Evolutionary conservation across 2,797 vertebrate species (phyloP).

Genomic region (Dermochelys coriacea): DNA sequence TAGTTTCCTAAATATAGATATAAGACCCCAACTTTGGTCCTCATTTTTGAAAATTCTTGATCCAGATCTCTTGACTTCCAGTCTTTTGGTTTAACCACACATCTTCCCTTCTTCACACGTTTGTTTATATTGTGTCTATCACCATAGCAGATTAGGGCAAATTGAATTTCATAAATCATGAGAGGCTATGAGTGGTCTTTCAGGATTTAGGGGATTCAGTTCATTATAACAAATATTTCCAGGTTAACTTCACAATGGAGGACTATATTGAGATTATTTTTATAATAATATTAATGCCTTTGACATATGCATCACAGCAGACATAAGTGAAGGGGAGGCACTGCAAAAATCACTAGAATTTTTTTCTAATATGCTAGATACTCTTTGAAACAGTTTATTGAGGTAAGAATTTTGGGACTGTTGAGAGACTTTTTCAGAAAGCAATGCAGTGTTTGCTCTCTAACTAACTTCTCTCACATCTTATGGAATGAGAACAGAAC

Average conservation of each 20-base stretch:
- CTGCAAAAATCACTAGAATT: not conserved
- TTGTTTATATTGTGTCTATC: constrained; percentile 62
- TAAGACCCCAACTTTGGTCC: not conserved
- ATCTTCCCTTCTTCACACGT: constrained; percentile 28
- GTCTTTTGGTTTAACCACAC: constrained; percentile 10
- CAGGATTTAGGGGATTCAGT: constrained; percentile 38
- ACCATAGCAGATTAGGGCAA: constrained; percentile 20
- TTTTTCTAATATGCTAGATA: not conserved
- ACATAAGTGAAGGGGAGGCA: not conserved
- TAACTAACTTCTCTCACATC: constrained; percentile 22
- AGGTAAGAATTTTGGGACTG: not conserved
- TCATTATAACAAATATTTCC: constrained; percentile 40
- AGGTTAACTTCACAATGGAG: not conserved
- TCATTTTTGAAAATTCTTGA: constrained; percentile 36
- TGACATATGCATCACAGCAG: constrained; percentile 26
- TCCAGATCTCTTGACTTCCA: not conserved
- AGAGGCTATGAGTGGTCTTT: constrained; percentile 27
- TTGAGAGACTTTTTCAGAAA: not conserved
- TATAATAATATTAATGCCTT: constrained; percentile 32
- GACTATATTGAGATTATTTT: constrained; percentile 24
- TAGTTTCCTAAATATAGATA: not conserved
- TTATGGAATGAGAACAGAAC: constrained; percentile 33
- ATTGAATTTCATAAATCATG: constrained; percentile 22
- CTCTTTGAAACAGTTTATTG: not conserved
- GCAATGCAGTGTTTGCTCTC: not conserved